A percentile compares a stretch with the other conserved stretches of the same genome.
Evolutionary conservation across 2,797 vertebrate genomes (phyloP).

Genomic region (Hydrolagus colliei): DNA sequence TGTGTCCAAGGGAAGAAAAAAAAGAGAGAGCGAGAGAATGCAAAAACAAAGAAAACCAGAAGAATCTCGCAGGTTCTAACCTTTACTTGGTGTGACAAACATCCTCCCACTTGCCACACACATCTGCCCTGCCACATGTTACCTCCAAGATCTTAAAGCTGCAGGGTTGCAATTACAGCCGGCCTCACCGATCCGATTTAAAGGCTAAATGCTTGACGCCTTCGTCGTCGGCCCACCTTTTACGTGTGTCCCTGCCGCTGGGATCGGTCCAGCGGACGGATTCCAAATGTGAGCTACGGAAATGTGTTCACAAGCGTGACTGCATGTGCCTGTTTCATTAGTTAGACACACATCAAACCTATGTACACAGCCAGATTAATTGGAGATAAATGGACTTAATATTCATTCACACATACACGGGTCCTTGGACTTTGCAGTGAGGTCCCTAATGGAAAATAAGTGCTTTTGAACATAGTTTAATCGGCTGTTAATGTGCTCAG

Average conservation of each 20-base stretch:
- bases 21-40: too few species aligned
- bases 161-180: too few species aligned
- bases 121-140: not conserved
- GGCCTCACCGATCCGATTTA: not conserved
- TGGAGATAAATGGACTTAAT: slow-evolving; percentile 1
- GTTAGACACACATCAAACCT: not conserved
- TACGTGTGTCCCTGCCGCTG: not conserved
- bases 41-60: too few species aligned
- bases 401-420: not conserved
- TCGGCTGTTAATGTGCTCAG: not conserved
- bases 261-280: not conserved
- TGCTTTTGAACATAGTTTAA: not conserved
- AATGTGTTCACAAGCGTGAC: not conserved
- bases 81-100: not conserved
- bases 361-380: slow-evolving; percentile 2
- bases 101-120: not conserved
- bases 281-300: not conserved
- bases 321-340: not conserved
- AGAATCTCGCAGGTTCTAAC: not conserved
- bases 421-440: not conserved
- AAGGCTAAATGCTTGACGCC: not conserved
- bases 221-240: not conserved
- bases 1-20: not conserved
- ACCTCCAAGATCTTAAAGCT: not conserved
- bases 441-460: not conserved